Percentiles rank a stretch among this genome's conserved stretches.
Conservation (phyloP, 1,140 invertebrate species). For the Amphibalanus amphitrite region DNA sequence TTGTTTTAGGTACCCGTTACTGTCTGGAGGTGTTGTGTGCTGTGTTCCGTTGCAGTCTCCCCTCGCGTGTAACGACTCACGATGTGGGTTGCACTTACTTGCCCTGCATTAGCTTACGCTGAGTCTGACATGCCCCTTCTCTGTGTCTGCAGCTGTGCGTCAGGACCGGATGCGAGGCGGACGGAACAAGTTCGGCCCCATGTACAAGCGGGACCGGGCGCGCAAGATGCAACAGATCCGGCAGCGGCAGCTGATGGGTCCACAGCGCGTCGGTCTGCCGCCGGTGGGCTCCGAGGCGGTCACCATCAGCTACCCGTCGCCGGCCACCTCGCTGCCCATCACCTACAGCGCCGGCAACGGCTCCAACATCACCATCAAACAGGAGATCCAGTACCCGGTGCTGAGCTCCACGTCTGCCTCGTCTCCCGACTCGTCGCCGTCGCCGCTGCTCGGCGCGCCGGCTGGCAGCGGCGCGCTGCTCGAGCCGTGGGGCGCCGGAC, state of each 20-base stretch:
- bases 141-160: constrained; percentile 63
- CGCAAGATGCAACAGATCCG: constrained; percentile 85
- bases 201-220: constrained; percentile 97
- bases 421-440: constrained; percentile 69
- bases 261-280: constrained; percentile 35
- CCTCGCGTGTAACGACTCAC: too few species aligned
- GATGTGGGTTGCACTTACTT: too few species aligned
- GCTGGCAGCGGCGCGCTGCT: not conserved
- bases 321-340: constrained; percentile 11
- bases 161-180: constrained; percentile 96
- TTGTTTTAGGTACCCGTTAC: too few species aligned
- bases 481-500: not conserved
- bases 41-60: too few species aligned
- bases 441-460: constrained; percentile 13
- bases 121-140: too few species aligned
- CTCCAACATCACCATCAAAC: constrained; percentile 44
- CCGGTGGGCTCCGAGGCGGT: constrained; percentile 12
- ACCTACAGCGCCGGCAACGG: constrained; percentile 24
- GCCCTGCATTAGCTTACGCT: too few species aligned
- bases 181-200: constrained; percentile 97
- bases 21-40: too few species aligned
- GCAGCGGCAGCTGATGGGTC: constrained; percentile 36
- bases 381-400: constrained; percentile 90
- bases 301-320: constrained; percentile 27
- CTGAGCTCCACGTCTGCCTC: constrained; percentile 70